phyloP scores from a whole-genome alignment of 2,113 vertebrate species.

The Vidua chalybeata region DNA sequence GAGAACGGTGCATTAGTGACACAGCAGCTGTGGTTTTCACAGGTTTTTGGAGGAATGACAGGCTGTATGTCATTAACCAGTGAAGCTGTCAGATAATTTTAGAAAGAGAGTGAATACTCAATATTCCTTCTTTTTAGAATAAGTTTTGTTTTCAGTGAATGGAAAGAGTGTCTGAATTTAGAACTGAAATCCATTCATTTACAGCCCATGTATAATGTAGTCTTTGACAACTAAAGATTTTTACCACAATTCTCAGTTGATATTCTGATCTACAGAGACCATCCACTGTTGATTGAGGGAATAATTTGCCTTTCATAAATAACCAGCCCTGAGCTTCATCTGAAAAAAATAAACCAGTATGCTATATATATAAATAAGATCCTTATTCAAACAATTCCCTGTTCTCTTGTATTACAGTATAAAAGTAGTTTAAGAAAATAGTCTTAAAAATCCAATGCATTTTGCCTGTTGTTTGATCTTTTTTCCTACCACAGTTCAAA shows the following conservation, averaged over 20 bases:
- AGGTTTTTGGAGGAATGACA: not conserved
- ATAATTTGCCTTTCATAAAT: conserved; percentile 57
- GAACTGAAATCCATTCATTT: conserved; percentile 57
- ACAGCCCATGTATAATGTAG: conserved; percentile 1
- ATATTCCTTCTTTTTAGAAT: not conserved
- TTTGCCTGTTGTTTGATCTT: not conserved
- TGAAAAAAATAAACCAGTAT: not conserved
- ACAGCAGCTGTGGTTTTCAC: not conserved
- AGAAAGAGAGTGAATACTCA: not conserved
- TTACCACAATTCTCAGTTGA: not conserved
- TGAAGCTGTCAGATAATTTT: conserved; percentile 17
- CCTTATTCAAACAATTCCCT: not conserved
- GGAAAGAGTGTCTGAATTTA: conserved; percentile 53
- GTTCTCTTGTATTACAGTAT: not conserved
- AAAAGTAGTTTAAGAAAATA: not conserved
- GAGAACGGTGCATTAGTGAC: not conserved
- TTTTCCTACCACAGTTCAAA: not conserved
- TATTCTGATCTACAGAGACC: conserved; percentile 35
- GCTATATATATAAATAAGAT: not conserved
- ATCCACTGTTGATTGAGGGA: conserved; percentile 18
- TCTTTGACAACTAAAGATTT: conserved; percentile 25
- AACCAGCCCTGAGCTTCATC: conserved; percentile 24
- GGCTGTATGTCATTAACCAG: not conserved
- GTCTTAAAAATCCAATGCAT: not conserved
- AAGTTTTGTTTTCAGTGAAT: conserved; percentile 62